Evolutionary conservation across 2,888 invertebrate species (phyloP).

Genomic region (Apotomis capreana): DNA sequence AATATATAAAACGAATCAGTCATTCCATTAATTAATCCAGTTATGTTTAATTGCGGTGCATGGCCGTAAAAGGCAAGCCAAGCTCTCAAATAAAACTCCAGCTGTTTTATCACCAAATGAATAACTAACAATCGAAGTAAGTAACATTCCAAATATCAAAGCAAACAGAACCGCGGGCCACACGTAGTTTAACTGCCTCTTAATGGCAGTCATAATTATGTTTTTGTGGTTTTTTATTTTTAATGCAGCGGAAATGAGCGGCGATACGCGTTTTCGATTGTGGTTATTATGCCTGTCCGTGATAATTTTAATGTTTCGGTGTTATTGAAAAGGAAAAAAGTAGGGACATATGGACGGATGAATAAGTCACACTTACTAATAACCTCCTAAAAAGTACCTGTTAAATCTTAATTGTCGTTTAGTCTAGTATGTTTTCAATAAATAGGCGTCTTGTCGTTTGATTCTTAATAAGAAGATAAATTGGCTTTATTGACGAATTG

Average conservation of each 20-base stretch:
- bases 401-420: background rate
- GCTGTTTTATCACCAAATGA: slow-evolving; percentile 29
- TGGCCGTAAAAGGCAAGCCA: slow-evolving; percentile 11
- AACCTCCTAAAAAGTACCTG: background rate
- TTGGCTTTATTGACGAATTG: too few species aligned
- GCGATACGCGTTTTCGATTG: slow-evolving; percentile 41
- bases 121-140: slow-evolving; percentile 24
- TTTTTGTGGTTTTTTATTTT: slow-evolving; percentile 37
- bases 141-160: slow-evolving; percentile 30
- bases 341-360: slow-evolving; percentile 7
- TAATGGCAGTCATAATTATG: slow-evolving; percentile 37
- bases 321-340: slow-evolving; percentile 21
- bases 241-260: slow-evolving; percentile 39
- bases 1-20: too few species aligned
- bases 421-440: too few species aligned
- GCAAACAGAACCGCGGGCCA: slow-evolving; percentile 37
- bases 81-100: slow-evolving; percentile 19
- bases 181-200: slow-evolving; percentile 34
- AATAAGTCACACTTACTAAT: slow-evolving; percentile 19
- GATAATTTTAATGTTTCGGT: slow-evolving; percentile 38
- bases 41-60: too few species aligned
- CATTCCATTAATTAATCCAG: too few species aligned
- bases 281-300: slow-evolving; percentile 39
- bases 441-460: too few species aligned
- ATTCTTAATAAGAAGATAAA: too few species aligned